Evolutionary conservation across 2,113 vertebrate species (phyloP), one percentile per base, ranked within the genome.

Genomic region (Fregetta grallaria): DNA sequence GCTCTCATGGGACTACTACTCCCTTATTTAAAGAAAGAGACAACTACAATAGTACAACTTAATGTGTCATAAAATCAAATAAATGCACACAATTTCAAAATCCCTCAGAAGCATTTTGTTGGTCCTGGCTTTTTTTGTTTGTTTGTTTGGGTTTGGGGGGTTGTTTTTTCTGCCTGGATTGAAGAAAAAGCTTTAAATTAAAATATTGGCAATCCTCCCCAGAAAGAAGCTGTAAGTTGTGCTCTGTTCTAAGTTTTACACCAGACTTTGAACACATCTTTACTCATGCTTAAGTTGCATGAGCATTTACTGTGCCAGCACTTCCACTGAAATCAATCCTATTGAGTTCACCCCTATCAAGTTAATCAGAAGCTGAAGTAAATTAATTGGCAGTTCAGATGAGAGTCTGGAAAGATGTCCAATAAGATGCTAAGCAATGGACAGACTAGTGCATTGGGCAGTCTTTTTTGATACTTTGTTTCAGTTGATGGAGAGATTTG

Each of bases 1-100:
- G 32, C 47, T 58, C 72, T 86, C 40, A 36, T 0, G 0, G 11
- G 12, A 55, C 13, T 29, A 23, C 7, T 13, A 7, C 2, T 32
- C 27, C 16, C 14, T 68, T 52, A 27, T 58, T 73, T 55, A 56
- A 65, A 78, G 32, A 29, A 13, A 80, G 36, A 77, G 50, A 67
- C 6, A 70, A 7, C 15, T 77, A n/a, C 10, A 44, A 26, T 15
- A 65, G 18, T 10, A 17, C 27, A 49, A 49, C 4, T 20, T 44
- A 52, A 56, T 29, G 12, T 29, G 16, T 52, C 61, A 36, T 50
- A 67, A 91, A 85, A 62, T 50, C 5, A 95, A 88, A 74, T 1
- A 78, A 70, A 67, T 65, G 14, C 9, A 19, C 17, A 19, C 3
- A 59, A 71, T 68, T 62, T 88, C 15, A 38, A 38, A 52, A 88